A percentile compares a stretch with the other conserved stretches of the same genome.
These are phyloP conservation scores for Lasioglossum calceatum DNA, from an alignment of 2,888 invertebrate species.

Conservation along the genomic window DNA sequence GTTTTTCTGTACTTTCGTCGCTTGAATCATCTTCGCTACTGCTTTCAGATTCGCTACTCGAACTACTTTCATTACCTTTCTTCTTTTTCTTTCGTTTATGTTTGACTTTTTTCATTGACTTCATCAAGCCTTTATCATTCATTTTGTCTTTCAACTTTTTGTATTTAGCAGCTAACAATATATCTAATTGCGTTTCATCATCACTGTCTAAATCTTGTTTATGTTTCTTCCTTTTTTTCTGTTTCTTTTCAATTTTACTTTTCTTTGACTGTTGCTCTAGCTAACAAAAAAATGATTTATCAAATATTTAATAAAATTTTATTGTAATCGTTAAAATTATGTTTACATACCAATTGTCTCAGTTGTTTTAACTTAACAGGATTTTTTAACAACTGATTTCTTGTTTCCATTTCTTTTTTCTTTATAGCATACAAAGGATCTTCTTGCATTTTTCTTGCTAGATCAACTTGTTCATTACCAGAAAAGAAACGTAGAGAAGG, in stretches of 20 bases:
- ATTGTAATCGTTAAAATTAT: not conserved
- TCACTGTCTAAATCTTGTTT: conserved; percentile 79
- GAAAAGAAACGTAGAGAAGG: conserved; percentile 88
- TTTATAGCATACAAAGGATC: conserved; percentile 96
- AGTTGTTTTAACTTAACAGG: conserved; percentile 95
- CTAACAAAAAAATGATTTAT: conserved; percentile 76
- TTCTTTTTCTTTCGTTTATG: conserved; percentile 75
- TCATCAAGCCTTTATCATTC: conserved; percentile 83
- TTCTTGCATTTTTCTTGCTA: conserved; percentile 95
- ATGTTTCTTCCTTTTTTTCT: conserved; percentile 82
- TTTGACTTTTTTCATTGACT: conserved; percentile 78
- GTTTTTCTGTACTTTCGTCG: conserved; percentile 30
- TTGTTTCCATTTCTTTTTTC: conserved; percentile 94
- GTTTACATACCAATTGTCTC: conserved; percentile 89
- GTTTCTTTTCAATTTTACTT: conserved; percentile 76
- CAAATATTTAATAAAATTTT: not conserved
- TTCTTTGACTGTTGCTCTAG: conserved; percentile 85
- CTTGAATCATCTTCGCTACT: conserved; percentile 26
- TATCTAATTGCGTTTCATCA: conserved; percentile 86
- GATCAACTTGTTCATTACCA: conserved; percentile 91
- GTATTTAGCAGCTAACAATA: conserved; percentile 89
- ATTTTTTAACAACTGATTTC: conserved; percentile 94
- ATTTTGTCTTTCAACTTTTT: conserved; percentile 88
- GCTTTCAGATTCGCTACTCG: conserved; percentile 59
- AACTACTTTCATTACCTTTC: conserved; percentile 42